These are phyloP conservation scores for Leptodactylus fallax DNA, from an alignment of 2,797 vertebrate genomes.

Conservation along the genomic window DNA sequence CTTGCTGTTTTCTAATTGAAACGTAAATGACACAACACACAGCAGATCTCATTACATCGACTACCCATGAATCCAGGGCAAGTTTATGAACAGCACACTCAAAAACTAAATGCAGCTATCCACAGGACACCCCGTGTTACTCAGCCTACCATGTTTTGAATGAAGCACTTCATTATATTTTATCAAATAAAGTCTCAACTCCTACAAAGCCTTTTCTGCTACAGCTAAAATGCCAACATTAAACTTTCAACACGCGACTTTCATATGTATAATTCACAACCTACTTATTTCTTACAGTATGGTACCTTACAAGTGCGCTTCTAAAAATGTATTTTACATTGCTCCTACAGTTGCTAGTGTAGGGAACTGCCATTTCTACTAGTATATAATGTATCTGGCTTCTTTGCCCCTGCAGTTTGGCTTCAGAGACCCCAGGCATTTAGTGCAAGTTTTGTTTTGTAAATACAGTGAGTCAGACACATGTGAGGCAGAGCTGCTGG, in stretches of 20 bases:
- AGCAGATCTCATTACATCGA: conserved; percentile 8
- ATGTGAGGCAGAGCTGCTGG: no score
- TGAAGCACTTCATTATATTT: conserved; percentile 26
- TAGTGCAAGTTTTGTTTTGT: no score
- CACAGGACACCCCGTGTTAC: background rate
- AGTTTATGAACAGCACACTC: background rate
- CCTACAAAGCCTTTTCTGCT: background rate
- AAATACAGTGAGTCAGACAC: no score
- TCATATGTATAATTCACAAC: conserved; percentile 1
- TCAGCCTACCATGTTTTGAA: conserved; percentile 12
- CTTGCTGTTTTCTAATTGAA: conserved; percentile 24
- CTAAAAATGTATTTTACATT: no score
- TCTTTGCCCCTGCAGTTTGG: no score
- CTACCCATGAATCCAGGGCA: conserved; percentile 2
- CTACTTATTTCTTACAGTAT: background rate
- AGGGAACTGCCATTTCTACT: no score
- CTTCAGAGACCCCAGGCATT: no score
- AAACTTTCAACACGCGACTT: background rate
- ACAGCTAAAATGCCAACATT: background rate
- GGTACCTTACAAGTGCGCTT: background rate
- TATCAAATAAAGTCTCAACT: conserved; percentile 7
- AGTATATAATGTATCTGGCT: no score
- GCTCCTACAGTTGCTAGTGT: no score
- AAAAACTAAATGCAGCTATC: background rate
- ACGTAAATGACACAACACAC: conserved; percentile 17